Evolutionary conservation across 1,140 invertebrate genomes (phyloP).

Genomic region (Monomorium pharaonis): DNA sequence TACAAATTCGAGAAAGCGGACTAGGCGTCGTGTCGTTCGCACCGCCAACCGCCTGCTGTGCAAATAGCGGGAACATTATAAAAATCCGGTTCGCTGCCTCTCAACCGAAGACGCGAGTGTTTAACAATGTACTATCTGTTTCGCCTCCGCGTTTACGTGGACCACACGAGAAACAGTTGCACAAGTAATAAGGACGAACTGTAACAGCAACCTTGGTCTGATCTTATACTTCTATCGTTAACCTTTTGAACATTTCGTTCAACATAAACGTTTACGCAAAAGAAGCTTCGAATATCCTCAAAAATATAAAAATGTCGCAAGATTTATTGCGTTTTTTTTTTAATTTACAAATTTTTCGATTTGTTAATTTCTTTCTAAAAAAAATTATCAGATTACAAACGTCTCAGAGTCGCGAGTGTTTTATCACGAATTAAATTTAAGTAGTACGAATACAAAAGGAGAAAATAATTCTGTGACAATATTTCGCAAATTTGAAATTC

Average conservation of each 20-base stretch:
- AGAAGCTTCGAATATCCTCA: too few species aligned
- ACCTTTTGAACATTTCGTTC: neutral
- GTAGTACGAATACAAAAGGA: neutral
- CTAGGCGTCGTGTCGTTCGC: constrained; percentile 61
- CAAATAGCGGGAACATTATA: constrained; percentile 65
- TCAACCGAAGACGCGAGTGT: constrained; percentile 27
- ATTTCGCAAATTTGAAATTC: constrained; percentile 71
- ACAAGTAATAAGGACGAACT: constrained; percentile 1
- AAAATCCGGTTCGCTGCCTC: constrained; percentile 42
- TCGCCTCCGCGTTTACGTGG: constrained; percentile 10
- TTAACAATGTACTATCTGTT: constrained; percentile 22
- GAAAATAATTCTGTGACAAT: constrained; percentile 20
- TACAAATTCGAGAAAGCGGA: constrained; percentile 69
- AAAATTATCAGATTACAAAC: neutral
- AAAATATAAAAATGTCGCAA: neutral
- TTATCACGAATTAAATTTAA: neutral
- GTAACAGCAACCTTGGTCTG: constrained; percentile 33
- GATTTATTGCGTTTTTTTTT: neutral
- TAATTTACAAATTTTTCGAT: neutral
- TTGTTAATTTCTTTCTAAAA: neutral
- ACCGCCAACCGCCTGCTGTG: constrained; percentile 67
- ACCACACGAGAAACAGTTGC: constrained; percentile 21
- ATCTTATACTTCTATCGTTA: neutral
- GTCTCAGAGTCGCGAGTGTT: neutral
- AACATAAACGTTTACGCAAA: neutral